A percentile compares a stretch with the other conserved stretches of the same genome.
Evolutionary conservation across 2,888 invertebrate genomes (phyloP).

Genomic region (Doris montereyensis): DNA sequence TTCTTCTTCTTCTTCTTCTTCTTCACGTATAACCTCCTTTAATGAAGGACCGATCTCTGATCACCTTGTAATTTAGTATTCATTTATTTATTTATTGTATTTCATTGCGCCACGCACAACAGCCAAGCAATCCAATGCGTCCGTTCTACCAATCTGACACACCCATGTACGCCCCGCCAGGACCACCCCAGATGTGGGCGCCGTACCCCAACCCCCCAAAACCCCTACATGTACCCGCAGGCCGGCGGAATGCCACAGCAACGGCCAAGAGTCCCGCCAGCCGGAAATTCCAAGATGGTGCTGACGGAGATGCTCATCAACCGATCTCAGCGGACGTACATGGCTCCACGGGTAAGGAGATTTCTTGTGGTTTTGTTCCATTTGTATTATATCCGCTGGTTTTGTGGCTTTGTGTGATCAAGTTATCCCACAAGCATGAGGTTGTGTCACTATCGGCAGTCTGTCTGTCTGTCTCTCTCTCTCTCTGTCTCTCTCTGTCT

Average conservation of each 20-base stretch:
- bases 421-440: no score
- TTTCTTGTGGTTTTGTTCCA: no score
- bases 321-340: not conserved
- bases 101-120: no score
- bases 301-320: constrained; percentile 33
- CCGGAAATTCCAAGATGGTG: constrained; percentile 35
- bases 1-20: not conserved
- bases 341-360: not conserved
- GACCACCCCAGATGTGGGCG: constrained; percentile 32
- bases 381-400: no score
- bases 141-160: constrained; percentile 24
- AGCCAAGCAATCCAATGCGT: constrained; percentile 17
- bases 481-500: not conserved
- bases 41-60: no score
- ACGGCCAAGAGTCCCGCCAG: not conserved
- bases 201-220: constrained; percentile 28
- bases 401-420: no score
- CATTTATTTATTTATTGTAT: no score
- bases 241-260: constrained; percentile 5
- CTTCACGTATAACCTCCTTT: no score
- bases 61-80: no score
- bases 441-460: no score
- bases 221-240: constrained; percentile 25
- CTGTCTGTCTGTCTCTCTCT: not conserved
- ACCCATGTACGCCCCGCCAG: constrained; percentile 26